These are phyloP conservation scores for Phyllotreta cruciferae DNA, from an alignment of 2,888 invertebrate species.

Conservation along the genomic window DNA sequence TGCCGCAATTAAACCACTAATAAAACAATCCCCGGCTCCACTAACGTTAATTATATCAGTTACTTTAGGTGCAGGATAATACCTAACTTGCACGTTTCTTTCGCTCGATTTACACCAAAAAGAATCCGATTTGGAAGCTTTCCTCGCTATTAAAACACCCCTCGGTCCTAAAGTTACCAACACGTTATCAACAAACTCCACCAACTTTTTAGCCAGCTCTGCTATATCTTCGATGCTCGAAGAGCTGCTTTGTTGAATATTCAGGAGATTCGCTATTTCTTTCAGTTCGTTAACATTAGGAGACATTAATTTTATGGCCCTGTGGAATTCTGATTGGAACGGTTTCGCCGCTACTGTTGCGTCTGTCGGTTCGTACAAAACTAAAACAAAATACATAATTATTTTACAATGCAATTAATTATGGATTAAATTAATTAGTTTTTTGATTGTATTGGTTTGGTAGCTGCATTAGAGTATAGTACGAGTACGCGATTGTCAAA, in stretches of 20 bases:
- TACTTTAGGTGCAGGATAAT: slow-evolving; percentile 61
- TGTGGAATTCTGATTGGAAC: slow-evolving; percentile 63
- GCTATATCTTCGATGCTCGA: slow-evolving; percentile 55
- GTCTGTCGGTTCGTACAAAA: slow-evolving; percentile 92
- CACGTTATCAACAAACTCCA: slow-evolving; percentile 64
- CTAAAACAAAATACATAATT: slow-evolving; percentile 64
- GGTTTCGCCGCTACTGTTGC: slow-evolving; percentile 76
- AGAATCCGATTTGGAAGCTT: slow-evolving; percentile 47
- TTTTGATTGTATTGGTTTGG: no score
- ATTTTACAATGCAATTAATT: no score
- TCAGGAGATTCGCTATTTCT: slow-evolving; percentile 67
- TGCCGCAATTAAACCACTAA: slow-evolving; percentile 73
- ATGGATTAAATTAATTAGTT: no score
- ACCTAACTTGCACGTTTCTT: slow-evolving; percentile 46
- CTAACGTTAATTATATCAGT: slow-evolving; percentile 72
- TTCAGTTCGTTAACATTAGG: slow-evolving; percentile 83
- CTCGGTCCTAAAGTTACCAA: slow-evolving; percentile 69
- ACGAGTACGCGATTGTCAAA: not conserved
- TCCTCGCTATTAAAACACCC: slow-evolving; percentile 65
- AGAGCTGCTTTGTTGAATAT: slow-evolving; percentile 41
- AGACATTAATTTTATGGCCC: slow-evolving; percentile 69
- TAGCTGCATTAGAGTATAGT: no score
- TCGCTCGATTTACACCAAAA: slow-evolving; percentile 41
- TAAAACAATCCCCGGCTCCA: slow-evolving; percentile 84
- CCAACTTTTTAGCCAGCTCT: slow-evolving; percentile 56